Evolutionary conservation across 2,113 vertebrate genomes (phyloP).

Genomic region (Psilopogon haemacephalus): DNA sequence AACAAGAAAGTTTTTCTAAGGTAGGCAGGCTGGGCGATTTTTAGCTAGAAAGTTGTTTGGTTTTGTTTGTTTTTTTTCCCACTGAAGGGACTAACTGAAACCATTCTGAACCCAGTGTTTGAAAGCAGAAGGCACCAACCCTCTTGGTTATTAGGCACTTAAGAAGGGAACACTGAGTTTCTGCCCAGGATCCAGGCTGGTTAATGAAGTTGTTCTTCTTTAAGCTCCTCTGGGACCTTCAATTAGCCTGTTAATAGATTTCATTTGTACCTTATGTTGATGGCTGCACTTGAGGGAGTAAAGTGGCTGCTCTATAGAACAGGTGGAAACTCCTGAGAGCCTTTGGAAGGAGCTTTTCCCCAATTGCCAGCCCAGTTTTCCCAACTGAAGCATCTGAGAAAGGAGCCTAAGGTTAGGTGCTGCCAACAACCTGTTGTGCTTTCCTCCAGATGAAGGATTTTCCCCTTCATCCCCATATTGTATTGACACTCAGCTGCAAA

Average conservation of each 20-base stretch:
- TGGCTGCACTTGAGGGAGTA: neutral
- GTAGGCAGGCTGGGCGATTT: slow-evolving; percentile 19
- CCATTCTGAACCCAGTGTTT: neutral
- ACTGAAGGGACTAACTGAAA: slow-evolving; percentile 30
- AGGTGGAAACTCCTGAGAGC: neutral
- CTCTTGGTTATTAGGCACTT: neutral
- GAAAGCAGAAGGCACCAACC: slow-evolving; percentile 27
- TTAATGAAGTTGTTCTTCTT: slow-evolving; percentile 49
- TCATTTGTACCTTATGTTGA: slow-evolving; percentile 21
- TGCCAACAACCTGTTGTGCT: neutral
- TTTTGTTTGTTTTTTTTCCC: neutral
- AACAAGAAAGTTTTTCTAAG: neutral
- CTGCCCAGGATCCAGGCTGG: slow-evolving; percentile 23
- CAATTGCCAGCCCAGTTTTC: neutral
- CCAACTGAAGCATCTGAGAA: neutral
- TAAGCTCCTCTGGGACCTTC: slow-evolving; percentile 30
- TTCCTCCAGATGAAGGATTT: neutral
- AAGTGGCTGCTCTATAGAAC: neutral
- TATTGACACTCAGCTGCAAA: neutral
- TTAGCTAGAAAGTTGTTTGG: neutral
- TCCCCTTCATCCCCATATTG: neutral
- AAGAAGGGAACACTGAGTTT: neutral
- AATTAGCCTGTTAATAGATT: slow-evolving; percentile 24
- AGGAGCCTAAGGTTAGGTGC: neutral
- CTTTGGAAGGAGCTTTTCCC: neutral